Base-by-base conservation (phyloP, 2,797 vertebrate species). In the Pelobates cultripes region DNA sequence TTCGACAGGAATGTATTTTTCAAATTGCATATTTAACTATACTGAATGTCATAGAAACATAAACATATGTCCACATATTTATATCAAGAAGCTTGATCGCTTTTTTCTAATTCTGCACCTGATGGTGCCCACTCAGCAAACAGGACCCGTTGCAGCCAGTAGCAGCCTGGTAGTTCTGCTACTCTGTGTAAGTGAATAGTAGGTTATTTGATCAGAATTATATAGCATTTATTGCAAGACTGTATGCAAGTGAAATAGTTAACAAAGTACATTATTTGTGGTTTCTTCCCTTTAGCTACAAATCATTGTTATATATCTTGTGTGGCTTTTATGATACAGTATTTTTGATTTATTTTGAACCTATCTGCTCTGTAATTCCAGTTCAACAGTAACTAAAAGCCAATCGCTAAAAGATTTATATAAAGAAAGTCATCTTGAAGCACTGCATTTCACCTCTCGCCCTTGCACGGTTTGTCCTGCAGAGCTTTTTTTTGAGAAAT, bases 401-500 rank as follows among this genome's bases (percentile, higher is more conserved):
- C 10, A 51, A 51, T 6, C 10, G 47, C 61, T 74, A 60, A 70
- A 45, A 69, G 9, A 44, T 43, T 51, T 51, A 51, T 51, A 68
- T n/a, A 43, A 68, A 68, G 64, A 57, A 67, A 43, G 67, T 69
- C 64, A 44, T 77, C 66, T 77, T 55, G 66, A 57, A 44, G 40
- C 17, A 73, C 67, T 74, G 63, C 10, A 51, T 42, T 80, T 74
- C 41, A 80, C 53, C 71, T 80, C 47, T 74, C 5, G 61, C 41
- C 55, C 70, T 67, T 80, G 12, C 70, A 69, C 78, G 55, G 42
- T 80, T 17, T 44, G 9, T 74, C 63, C 78, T 74, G 78, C 63
- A n/a, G 28, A 69, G 78, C 61, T 60, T 74, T 68, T 68, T 57
- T 51, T 51, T 51, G 47, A 51, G 47, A 5, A 74, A 74, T 80